These are phyloP conservation scores for Aurelia sp. DNA, from an alignment of 30 jellyfish, hydroid and myxozoan genomes.

Conservation along the genomic window DNA sequence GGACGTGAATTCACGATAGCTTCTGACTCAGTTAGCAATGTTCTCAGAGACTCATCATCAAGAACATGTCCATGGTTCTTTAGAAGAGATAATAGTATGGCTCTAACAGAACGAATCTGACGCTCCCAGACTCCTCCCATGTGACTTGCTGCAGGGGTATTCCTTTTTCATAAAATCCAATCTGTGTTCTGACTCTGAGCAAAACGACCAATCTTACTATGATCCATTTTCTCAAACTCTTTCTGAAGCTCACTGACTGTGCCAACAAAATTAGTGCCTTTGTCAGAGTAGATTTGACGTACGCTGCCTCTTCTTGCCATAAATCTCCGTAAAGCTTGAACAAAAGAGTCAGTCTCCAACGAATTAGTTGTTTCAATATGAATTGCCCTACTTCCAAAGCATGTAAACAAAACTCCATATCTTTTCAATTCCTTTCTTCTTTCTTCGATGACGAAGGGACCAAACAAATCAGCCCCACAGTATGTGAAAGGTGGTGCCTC, in stretches of 20 bases:
- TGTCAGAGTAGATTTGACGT: slow-evolving; percentile 29
- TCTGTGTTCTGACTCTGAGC: slow-evolving; percentile 19
- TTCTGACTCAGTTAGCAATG: too few relatives aligned
- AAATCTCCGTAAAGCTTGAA: slow-evolving; percentile 25
- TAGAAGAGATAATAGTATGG: too few relatives aligned
- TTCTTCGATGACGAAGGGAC: slow-evolving; percentile 24
- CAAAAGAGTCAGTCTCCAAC: slow-evolving; percentile 46
- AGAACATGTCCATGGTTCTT: too few relatives aligned
- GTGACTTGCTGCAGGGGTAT: slow-evolving; percentile 12
- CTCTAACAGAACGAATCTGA: too few relatives aligned
- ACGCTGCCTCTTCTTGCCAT: slow-evolving; percentile 42
- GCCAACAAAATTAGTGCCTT: slow-evolving; percentile 1
- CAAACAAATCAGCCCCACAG: slow-evolving; percentile 22
- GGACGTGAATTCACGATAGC: too few relatives aligned
- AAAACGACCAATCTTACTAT: slow-evolving; percentile 15
- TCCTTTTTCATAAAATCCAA: background rate
- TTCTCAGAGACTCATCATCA: too few relatives aligned
- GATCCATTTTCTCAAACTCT: slow-evolving; percentile 2
- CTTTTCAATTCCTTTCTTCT: slow-evolving; percentile 27
- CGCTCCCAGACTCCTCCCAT: too few relatives aligned
- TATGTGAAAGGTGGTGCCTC: slow-evolving; percentile 51
- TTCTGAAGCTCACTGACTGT: slow-evolving; percentile 3
- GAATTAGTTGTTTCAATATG: slow-evolving; percentile 38
- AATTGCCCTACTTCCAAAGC: slow-evolving; percentile 26
- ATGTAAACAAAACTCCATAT: slow-evolving; percentile 29